Evolutionary conservation across 1,140 invertebrate genomes (phyloP).

Genomic region (Homalodisca vitripennis): DNA sequence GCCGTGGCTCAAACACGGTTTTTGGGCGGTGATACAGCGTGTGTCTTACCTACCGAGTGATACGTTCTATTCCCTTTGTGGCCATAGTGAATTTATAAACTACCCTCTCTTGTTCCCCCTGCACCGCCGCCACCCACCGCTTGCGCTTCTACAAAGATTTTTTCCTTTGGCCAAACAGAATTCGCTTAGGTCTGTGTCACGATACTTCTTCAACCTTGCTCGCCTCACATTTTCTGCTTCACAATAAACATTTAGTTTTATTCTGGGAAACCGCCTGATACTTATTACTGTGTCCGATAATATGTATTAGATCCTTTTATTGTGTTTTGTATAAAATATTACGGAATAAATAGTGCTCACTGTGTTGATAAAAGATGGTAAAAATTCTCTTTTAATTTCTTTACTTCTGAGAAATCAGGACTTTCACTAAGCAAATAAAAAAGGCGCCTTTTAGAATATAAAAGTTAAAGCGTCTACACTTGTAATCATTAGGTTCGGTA

Average conservation of each 20-base stretch:
- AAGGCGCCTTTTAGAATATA: too few species aligned
- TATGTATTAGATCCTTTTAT: too few species aligned
- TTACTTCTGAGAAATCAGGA: too few species aligned
- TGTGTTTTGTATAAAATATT: too few species aligned
- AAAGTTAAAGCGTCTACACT: too few species aligned
- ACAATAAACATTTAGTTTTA: not conserved
- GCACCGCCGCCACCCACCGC: not conserved
- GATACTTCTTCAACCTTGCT: conserved; percentile 6
- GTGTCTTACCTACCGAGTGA: conserved; percentile 18
- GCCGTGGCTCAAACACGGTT: not conserved
- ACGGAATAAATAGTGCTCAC: too few species aligned
- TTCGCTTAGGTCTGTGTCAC: conserved; percentile 13
- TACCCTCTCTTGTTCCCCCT: conserved; percentile 11
- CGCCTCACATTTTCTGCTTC: not conserved
- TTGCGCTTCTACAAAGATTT: conserved; percentile 4
- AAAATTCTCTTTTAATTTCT: too few species aligned
- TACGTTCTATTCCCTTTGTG: conserved; percentile 15
- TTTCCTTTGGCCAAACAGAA: conserved; percentile 25
- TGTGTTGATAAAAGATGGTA: too few species aligned
- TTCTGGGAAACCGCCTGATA: not conserved
- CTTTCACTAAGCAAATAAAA: too few species aligned
- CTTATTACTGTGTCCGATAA: too few species aligned
- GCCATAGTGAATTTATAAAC: conserved; percentile 24
- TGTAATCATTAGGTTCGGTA: too few species aligned
- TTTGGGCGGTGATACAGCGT: not conserved